Percentiles rank a stretch among this genome's conserved stretches.
Evolutionary conservation across 2,113 vertebrate genomes (phyloP).

Genomic region (Coreoperca whiteheadi): DNA sequence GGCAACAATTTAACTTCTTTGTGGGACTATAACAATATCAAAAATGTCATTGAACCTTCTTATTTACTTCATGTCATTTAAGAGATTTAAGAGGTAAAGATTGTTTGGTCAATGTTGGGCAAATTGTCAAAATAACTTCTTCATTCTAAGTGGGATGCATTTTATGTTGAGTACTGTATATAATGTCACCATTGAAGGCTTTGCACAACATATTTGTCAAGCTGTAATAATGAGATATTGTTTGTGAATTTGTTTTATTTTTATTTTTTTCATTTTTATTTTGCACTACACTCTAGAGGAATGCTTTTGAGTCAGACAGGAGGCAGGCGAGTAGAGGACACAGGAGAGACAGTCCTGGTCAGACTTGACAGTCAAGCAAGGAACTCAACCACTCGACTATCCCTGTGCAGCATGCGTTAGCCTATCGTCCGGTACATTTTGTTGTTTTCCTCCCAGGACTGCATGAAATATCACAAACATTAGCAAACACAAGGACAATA

Average conservation of each 20-base stretch:
- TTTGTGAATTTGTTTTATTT: background rate
- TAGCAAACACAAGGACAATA: slow-evolving; percentile 40
- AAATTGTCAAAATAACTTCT: background rate
- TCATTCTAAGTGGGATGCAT: background rate
- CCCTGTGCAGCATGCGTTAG: slow-evolving; percentile 4
- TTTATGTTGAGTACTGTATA: no score
- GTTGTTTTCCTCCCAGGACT: slow-evolving; percentile 31
- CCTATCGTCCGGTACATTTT: background rate
- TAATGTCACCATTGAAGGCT: background rate
- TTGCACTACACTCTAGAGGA: background rate
- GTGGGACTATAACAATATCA: background rate
- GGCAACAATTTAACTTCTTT: background rate
- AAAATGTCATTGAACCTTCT: background rate
- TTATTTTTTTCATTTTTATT: background rate
- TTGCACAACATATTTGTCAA: background rate
- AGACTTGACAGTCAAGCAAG: background rate
- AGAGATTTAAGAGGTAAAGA: background rate
- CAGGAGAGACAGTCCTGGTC: slow-evolving; percentile 1
- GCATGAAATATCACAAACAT: slow-evolving; percentile 55
- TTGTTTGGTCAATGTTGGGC: background rate
- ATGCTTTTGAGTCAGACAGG: background rate
- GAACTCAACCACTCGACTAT: background rate
- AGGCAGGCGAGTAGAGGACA: background rate
- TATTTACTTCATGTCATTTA: background rate
- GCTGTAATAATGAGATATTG: background rate